Base-by-base conservation (phyloP, 30 jellyfish, hydroid and myxozoan genomes). In the Pelagia noctiluca region DNA sequence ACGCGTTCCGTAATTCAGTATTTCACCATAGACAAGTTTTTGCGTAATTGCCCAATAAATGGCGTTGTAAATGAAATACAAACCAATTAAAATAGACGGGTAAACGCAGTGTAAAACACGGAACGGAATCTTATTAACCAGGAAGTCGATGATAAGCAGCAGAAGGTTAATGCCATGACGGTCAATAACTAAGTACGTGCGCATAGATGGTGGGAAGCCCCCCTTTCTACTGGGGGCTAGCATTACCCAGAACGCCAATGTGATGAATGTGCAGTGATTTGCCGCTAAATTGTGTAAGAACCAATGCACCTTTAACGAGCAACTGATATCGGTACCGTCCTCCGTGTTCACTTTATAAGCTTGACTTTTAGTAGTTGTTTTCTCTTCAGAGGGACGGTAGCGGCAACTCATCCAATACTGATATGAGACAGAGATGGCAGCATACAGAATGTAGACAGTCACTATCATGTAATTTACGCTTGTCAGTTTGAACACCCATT, bases 81-180 rank as follows among this genome's bases (percentile, higher is more conserved):
- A 75, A 21, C 84, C 85, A 26, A 78, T 5, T 4, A 79, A 42
- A 22, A 72, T 35, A 3, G 89, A 24, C 13, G 96, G 73, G 63
- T 88, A 88, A 26, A 79, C 72, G 37, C 62, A 88, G 57, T 88
- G 96, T 31, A 88, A 62, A 42, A 88, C 3, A 26, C 92, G 91
- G 70, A 57, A 16, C 16, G 96, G 96, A 66, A 88, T 78, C 29
- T 52, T 60, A 57, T 54, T 76, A 37, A 88, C 23, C 19, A 33
- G 16, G 37, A 88, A 78, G 57, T 88, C 96, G 57, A 88, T 54
- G 24, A 71, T 33, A 79, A 88, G 37, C 71, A 88, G 52, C 0
- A 35, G 38, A 1, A 78, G 65, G 34, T 78, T 88, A 48, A 88
- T 78, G 2, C 96, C 96, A 30, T 88, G 96, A 8, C 96, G 91